Percentiles rank a stretch among this genome's conserved stretches.
Conservation (phyloP, 2,113 vertebrate species). For the Sebastes fasciatus region DNA sequence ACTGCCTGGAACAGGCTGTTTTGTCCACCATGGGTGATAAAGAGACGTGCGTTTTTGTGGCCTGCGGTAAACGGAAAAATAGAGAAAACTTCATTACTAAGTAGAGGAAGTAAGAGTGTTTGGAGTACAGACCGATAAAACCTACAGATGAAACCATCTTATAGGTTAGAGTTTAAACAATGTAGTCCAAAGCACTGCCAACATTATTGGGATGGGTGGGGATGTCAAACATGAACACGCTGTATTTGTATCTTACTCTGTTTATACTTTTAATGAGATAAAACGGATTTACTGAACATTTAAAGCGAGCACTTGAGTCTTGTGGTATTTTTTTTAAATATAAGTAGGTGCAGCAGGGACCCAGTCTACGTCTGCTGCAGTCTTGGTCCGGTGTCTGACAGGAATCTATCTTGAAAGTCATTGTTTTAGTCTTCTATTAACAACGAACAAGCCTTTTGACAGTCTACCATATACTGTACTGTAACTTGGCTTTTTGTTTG, state of each 20-base stretch:
- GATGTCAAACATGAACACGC: background rate
- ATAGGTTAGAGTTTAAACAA: background rate
- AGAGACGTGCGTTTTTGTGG: conserved; percentile 76
- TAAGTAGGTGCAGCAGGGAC: background rate
- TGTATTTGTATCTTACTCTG: background rate
- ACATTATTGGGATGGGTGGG: background rate
- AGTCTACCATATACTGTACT: background rate
- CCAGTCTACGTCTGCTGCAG: background rate
- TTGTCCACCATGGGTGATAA: conserved; percentile 83
- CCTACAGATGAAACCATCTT: background rate
- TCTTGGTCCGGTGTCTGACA: background rate
- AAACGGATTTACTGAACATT: background rate
- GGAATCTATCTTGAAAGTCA: background rate
- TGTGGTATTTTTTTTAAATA: background rate
- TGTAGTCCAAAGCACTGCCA: background rate
- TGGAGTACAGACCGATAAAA: background rate
- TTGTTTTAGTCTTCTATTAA: conserved; percentile 7
- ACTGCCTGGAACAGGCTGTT: conserved; percentile 85
- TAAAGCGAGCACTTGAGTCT: background rate
- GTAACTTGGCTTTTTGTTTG: background rate
- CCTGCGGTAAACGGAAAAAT: conserved; percentile 51
- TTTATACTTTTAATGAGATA: background rate
- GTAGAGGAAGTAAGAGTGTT: background rate
- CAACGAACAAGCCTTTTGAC: background rate
- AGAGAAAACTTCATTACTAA: background rate